Evolutionary conservation across 2,797 vertebrate species (phyloP), one percentile per base, ranked within the genome.

Genomic region (Tokudaia tokunoshimensis): DNA sequence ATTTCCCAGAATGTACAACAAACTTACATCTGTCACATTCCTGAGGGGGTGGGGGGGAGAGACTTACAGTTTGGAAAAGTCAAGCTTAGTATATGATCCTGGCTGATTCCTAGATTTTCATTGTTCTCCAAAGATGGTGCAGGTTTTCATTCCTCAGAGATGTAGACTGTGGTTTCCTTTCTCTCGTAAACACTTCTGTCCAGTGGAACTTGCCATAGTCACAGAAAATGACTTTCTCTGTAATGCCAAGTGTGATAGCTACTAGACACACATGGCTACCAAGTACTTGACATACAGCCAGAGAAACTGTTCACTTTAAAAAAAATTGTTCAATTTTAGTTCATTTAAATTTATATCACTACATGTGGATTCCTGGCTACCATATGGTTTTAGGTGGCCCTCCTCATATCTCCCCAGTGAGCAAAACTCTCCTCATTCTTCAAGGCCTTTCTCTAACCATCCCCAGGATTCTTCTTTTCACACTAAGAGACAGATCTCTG

Each of bases 311-410:
- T 59, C 44, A 55, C 37, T 34, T 81, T 59, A 50, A 12, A 82
- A 26, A 50, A 65, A 65, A 65, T 61, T 59, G 41, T 76, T 76
- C 47, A 13, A 41, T 44, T 89, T 92, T 76, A 92, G 78, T 89
- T 95, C 12, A n/a, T 63, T 63, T 65, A 86, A 89, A 41, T 90
- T 44, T 86, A 67, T 94, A 50, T 24, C 79, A 79, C 44, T 34
- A 83, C 55, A 44, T 57, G 34, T 57, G 17, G 22, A 41, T n/a
- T n/a, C 7, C 29, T 22, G 37, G 55, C 37, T 59, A 52, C 70
- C 34, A 11, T 41, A 6, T 3, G 31, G 37, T 4, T 57, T 4
- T 13, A 88, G 63, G n/a, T 24, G 5, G 22, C 41, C 44, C 26
- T 93, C 15, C 9, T 12, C 50, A 41, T 15, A 44, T 41, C 19